Conservation (phyloP, 2,888 invertebrate genomes). For the Drosophila paranaensis region DNA sequence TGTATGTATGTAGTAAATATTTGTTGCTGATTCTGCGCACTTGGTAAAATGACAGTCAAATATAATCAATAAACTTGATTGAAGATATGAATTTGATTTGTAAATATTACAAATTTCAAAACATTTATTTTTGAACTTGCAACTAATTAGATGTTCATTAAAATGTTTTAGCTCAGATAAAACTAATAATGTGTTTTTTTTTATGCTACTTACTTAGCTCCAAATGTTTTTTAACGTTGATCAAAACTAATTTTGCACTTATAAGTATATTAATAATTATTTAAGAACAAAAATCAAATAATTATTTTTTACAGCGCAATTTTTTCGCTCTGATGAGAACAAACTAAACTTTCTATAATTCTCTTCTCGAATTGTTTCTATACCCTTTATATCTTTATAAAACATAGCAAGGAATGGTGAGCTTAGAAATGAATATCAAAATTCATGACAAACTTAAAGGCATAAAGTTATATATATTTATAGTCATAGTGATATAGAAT, state of each 20-base stretch:
- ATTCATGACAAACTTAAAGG: not conserved
- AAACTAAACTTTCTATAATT: not conserved
- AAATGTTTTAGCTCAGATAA: no score
- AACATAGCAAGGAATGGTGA: not conserved
- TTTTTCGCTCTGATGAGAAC: constrained; percentile 7
- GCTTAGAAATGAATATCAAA: not conserved
- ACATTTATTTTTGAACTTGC: not conserved
- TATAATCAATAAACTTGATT: not conserved
- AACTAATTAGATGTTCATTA: not conserved
- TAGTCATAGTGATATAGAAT: not conserved
- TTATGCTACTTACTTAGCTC: constrained; percentile 9
- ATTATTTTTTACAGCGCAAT: not conserved
- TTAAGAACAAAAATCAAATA: not conserved
- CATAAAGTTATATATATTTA: not conserved
- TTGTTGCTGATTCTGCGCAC: constrained; percentile 4
- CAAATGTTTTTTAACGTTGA: not conserved
- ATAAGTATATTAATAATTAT: not conserved
- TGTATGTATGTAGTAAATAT: not conserved
- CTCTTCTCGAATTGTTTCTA: constrained; percentile 15
- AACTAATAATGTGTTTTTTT: not conserved
- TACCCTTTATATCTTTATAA: constrained; percentile 10
- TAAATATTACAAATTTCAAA: not conserved
- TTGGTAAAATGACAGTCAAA: not conserved
- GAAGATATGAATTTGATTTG: not conserved
- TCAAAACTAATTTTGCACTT: not conserved